These are phyloP conservation scores for Prunella strophiata DNA, from an alignment of 2,797 vertebrate species.

Conservation along the genomic window DNA sequence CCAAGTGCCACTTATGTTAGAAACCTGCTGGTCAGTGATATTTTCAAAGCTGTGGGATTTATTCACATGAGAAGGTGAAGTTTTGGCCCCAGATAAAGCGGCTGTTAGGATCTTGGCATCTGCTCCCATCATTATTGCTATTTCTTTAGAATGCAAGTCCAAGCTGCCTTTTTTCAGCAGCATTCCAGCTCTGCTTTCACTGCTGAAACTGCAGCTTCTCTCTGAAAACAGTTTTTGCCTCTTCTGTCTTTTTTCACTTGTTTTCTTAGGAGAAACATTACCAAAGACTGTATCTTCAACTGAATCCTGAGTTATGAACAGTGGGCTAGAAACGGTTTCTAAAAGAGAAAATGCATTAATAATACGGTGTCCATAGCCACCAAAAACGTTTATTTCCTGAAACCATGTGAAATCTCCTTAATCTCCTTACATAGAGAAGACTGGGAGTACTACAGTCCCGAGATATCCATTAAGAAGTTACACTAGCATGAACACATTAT, in stretches of 20 bases:
- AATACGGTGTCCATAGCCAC: not conserved
- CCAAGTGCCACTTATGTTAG: slow-evolving; percentile 27
- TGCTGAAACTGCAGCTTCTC: slow-evolving; percentile 95
- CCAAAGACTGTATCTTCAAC: slow-evolving; percentile 77
- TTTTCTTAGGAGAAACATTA: slow-evolving; percentile 72
- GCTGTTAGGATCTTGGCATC: slow-evolving; percentile 94
- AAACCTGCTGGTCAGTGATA: slow-evolving; percentile 65
- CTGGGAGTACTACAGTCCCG: not conserved
- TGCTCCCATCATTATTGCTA: slow-evolving; percentile 92
- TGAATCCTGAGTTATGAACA: slow-evolving; percentile 82
- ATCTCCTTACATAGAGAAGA: not conserved
- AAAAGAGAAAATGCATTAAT: slow-evolving; percentile 37
- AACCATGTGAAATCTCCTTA: not conserved
- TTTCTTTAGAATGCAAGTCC: slow-evolving; percentile 86
- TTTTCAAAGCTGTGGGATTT: slow-evolving; percentile 76
- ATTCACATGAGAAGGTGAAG: slow-evolving; percentile 38
- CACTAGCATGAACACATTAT: not conserved
- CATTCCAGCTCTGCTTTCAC: slow-evolving; percentile 91
- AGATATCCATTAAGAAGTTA: not conserved
- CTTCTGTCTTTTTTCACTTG: slow-evolving; percentile 80
- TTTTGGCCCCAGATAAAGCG: slow-evolving; percentile 80
- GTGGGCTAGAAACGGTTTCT: slow-evolving; percentile 76
- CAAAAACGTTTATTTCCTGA: not conserved
- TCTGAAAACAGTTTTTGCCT: slow-evolving; percentile 88
- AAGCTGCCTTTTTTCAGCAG: slow-evolving; percentile 88